A percentile compares a stretch with the other conserved stretches of the same genome.
phyloP scores from a whole-genome alignment of 2,797 vertebrate genomes.

The Characodon lateralis region DNA sequence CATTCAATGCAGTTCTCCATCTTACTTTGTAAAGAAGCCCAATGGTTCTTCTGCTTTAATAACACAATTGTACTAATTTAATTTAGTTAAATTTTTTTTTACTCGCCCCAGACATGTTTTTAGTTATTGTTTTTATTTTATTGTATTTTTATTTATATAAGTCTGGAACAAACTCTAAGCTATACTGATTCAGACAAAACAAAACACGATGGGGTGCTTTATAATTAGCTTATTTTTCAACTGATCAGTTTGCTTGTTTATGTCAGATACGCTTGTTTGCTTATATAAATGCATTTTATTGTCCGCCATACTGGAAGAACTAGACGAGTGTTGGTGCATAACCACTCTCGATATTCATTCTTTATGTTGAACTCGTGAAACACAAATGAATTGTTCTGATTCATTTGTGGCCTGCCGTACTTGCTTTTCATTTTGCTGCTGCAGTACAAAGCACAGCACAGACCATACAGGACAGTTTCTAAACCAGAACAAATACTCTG shows the following conservation, averaged over 20 bases:
- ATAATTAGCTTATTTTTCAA: neutral
- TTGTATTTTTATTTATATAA: no score
- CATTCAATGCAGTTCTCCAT: neutral
- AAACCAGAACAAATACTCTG: neutral
- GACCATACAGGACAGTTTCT: neutral
- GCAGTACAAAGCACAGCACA: neutral
- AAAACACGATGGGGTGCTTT: neutral
- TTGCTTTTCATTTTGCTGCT: neutral
- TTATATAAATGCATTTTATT: neutral
- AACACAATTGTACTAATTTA: neutral
- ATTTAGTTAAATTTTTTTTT: no score
- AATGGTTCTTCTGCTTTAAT: neutral
- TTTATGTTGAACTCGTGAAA: neutral
- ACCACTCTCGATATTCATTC: neutral
- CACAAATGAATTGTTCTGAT: neutral
- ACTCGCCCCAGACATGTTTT: no score
- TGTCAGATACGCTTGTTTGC: neutral
- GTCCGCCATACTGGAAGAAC: neutral
- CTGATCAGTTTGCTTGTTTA: neutral
- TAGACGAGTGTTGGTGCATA: neutral
- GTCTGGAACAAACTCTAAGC: no score
- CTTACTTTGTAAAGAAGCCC: no score
- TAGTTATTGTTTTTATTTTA: no score
- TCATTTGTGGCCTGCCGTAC: neutral
- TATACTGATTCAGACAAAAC: no score